Base-by-base conservation (phyloP, 2,888 invertebrate genomes). In the Oligia fasciuncula region DNA sequence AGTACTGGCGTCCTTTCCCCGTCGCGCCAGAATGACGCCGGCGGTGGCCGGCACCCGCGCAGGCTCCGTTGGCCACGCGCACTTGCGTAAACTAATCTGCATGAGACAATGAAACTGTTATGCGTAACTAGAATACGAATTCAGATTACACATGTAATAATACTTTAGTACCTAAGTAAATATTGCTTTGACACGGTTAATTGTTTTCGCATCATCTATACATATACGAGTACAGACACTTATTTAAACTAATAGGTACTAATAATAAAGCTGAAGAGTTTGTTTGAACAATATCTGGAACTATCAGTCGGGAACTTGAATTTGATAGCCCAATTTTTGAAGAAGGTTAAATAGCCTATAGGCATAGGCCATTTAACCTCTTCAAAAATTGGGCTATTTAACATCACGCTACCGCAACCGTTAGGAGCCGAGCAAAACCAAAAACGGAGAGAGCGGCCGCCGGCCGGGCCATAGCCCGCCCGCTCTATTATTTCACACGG, bases 51-150 rank as follows among this genome's bases (percentile, higher is more conserved):
- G 76, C 73, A 83, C 74, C 73, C 71, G 82, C 79, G 67, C 81
- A 74, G 75, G 54, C 77, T 73, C 46, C 54, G 75, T 46, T 73
- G 76, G 82, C 91, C 91, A 88, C 90, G 87, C 81, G 89, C 74
- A 73, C 81, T 92, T 93, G 80, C 87, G 89, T 86, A 93, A 93
- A 84, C 87, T 90, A 90, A 92, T 92, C 88, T 92, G 85, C 91
- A 92, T 93, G 84, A 90, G 77, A 91, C 89, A 90, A 92, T 91
- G 89, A 89, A 90, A 88, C 51, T 68, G 82, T 90, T 88, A 85
- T 87, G 67, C 76, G 83, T 81, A 82, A 85, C 86, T 29, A 29
- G 29, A 29, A 79, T 79, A 73, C 57, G 19, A 76, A 73, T 77
- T 86, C 66, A 85, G 66, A 74, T 87, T 85, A 77, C 72, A 77